Percentiles rank a stretch among this genome's conserved stretches.
phyloP scores from a whole-genome alignment of 2,888 invertebrate genomes.

The Lasioglossum figueresi region DNA sequence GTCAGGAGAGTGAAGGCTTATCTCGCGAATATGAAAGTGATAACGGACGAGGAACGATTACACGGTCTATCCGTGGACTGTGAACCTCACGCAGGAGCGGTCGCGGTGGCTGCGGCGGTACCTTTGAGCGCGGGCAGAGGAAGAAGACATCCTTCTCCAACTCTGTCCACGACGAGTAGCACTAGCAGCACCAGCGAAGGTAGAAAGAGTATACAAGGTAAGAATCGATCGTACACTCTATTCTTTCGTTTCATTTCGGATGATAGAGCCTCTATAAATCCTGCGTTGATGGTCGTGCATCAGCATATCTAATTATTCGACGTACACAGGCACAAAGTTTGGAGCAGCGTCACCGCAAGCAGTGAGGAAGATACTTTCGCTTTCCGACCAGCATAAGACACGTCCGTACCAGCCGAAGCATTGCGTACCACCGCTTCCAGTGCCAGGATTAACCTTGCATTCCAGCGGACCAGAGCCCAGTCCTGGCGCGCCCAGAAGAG shows the following conservation, averaged over 20 bases:
- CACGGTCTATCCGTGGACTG: constrained; percentile 96
- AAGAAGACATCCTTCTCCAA: constrained; percentile 95
- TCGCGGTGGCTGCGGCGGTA: constrained; percentile 84
- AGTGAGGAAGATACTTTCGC: constrained; percentile 96
- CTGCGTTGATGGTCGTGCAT: background rate
- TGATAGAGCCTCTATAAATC: background rate
- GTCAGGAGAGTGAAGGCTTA: constrained; percentile 98
- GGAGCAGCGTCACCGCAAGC: constrained; percentile 98
- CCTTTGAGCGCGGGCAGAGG: constrained; percentile 88
- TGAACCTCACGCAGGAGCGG: constrained; percentile 87
- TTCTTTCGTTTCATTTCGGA: background rate
- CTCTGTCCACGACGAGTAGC: constrained; percentile 95
- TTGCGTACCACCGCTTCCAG: constrained; percentile 86
- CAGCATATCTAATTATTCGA: background rate
- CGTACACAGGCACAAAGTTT: constrained; percentile 81
- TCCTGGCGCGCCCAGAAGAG: constrained; percentile 85
- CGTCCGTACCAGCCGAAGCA: constrained; percentile 94
- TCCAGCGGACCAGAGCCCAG: constrained; percentile 85
- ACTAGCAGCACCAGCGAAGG: constrained; percentile 94
- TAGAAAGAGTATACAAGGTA: constrained; percentile 84
- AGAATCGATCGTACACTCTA: background rate
- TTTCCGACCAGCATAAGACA: constrained; percentile 95
- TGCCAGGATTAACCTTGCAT: constrained; percentile 86
- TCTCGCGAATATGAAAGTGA: constrained; percentile 95
- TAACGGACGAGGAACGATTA: constrained; percentile 95